Evolutionary conservation across 1,140 invertebrate genomes (phyloP).

Genomic region (Zeugodacus cucurbitae): DNA sequence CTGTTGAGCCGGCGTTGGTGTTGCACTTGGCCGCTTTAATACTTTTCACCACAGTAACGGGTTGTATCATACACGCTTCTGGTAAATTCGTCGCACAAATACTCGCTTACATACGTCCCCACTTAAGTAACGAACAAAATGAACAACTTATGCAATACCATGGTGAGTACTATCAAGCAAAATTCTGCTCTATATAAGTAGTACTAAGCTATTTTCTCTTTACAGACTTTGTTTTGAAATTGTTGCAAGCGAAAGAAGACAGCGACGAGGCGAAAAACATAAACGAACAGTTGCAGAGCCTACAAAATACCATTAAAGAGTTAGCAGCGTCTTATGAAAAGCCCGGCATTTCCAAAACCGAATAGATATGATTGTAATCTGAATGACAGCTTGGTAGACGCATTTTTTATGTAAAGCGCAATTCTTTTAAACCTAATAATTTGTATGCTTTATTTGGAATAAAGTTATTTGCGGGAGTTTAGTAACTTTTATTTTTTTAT

Average conservation of each 20-base stretch:
- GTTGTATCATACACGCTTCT: slow-evolving; percentile 88
- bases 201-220: not conserved
- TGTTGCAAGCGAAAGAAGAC: slow-evolving; percentile 66
- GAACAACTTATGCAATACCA: slow-evolving; percentile 77
- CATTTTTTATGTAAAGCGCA: not conserved
- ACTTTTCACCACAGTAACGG: slow-evolving; percentile 83
- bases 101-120: slow-evolving; percentile 76
- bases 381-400: not conserved
- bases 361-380: slow-evolving; percentile 46
- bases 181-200: not conserved
- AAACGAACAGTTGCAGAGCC: slow-evolving; percentile 63
- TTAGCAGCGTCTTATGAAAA: slow-evolving; percentile 70
- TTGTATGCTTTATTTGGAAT: not conserved
- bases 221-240: slow-evolving; percentile 74
- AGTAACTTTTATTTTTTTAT: no score
- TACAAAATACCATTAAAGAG: slow-evolving; percentile 68
- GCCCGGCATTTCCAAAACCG: slow-evolving; percentile 56
- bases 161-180: slow-evolving; percentile 69
- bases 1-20: slow-evolving; percentile 82
- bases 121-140: slow-evolving; percentile 74
- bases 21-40: slow-evolving; percentile 84
- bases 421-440: not conserved
- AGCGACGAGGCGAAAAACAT: slow-evolving; percentile 65
- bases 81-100: slow-evolving; percentile 89
- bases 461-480: not conserved